Evolutionary conservation across 2,113 vertebrate genomes (phyloP).

Genomic region (Labeo rohita): DNA sequence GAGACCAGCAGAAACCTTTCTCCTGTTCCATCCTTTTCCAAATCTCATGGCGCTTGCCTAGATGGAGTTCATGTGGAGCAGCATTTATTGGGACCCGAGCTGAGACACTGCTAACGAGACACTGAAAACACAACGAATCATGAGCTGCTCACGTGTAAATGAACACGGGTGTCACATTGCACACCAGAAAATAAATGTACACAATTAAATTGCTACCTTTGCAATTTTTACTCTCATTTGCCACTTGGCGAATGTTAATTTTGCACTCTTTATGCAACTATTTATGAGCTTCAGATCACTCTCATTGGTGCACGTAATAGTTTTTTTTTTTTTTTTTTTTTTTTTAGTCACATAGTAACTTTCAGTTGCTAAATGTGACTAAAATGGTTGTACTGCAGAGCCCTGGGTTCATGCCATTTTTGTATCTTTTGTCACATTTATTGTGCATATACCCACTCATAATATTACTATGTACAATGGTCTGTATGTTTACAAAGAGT

Average conservation of each 20-base stretch:
- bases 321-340: too few species aligned
- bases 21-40: background rate
- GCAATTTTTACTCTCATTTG: background rate
- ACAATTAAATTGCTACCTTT: background rate
- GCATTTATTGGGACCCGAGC: background rate
- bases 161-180: background rate
- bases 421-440: background rate
- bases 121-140: too few species aligned
- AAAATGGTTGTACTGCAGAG: background rate
- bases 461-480: background rate
- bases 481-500: too few species aligned
- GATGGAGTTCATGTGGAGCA: background rate
- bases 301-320: too few species aligned
- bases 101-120: too few species aligned
- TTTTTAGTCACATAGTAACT: background rate
- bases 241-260: too few species aligned
- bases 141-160: background rate
- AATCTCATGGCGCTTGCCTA: background rate
- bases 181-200: background rate
- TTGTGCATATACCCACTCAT: too few species aligned
- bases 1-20: background rate
- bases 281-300: too few species aligned
- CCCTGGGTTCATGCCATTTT: background rate
- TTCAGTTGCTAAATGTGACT: background rate
- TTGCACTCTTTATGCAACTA: too few species aligned